Evolutionary conservation across 2,113 vertebrate genomes (phyloP).

Genomic region (Burhinus oedicnemus): DNA sequence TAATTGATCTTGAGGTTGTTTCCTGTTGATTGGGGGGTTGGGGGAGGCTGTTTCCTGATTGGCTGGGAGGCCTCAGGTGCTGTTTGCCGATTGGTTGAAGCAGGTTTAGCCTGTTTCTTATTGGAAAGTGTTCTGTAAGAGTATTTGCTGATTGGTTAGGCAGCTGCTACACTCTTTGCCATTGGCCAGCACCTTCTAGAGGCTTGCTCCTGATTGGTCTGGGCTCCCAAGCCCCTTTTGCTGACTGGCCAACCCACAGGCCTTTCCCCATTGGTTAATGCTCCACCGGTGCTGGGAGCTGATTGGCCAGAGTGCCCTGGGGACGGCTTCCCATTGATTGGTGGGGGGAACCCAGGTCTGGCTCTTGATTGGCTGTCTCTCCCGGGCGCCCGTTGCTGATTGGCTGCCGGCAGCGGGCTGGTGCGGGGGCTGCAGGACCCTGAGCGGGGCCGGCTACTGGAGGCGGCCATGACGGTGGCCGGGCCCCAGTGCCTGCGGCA

Average conservation of each 20-base stretch:
- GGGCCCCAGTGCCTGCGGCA: neutral
- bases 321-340: too few species aligned
- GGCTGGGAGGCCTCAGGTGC: accelerated
- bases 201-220: neutral
- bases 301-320: neutral
- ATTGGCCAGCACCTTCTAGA: neutral
- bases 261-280: neutral
- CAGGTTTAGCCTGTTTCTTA: neutral
- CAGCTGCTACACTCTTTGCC: too few species aligned
- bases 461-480: neutral
- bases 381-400: neutral
- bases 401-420: neutral
- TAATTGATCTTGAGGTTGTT: too few species aligned
- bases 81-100: neutral
- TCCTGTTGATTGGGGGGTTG: neutral
- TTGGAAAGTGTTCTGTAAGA: neutral
- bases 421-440: neutral
- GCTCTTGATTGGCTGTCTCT: neutral
- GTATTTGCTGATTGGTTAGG: neutral
- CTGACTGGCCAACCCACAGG: neutral
- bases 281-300: neutral
- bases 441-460: neutral
- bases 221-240: neutral
- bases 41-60: neutral
- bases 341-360: too few species aligned